Evolutionary conservation across 2,888 invertebrate genomes (phyloP), one percentile per base, ranked within the genome.

Genomic region (Pinctada fucata): DNA sequence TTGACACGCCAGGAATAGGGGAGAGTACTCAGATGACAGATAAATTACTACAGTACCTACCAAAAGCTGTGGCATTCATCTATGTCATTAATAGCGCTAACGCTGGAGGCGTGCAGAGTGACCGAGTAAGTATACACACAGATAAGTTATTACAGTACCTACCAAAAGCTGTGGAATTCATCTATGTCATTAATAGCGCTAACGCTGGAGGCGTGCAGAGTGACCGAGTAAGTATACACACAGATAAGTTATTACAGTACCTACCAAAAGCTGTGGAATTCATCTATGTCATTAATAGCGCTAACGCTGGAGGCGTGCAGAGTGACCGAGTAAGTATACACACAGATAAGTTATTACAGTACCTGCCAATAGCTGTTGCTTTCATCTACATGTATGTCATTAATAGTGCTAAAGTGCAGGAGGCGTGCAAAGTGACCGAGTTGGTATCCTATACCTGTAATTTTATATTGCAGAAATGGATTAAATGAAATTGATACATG

Each of bases 1-100:
- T 90, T 8, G 90, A 90, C 80, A 90, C 88, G 0, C 90, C 90
- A 2, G 90, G 90, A 1, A 86, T 90, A 8, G 89, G 90, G 4
- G 89, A 87, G 66, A 86, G 85, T 77, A 81, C 82, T 8, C 83
- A 86, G 48, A 83, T 90, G 83, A 86, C 88, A 0, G 76, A 83
- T 8, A 75, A 84, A 5, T 79, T 90, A 63, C 81, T 87, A 51
- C 68, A 83, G 2, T 89, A 89, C 81, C 86, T 90, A 63, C 83
- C 86, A 2, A 87, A 86, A 66, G 89, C 90, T 5, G 88, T 89
- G 13, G 90, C 88, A 4, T 90, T 90, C 82, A 87, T 90, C 64
- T 90, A 90, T 81, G 89, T 90, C 68, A 87, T 90, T 64, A 90
- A 89, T 80, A 88, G 86, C 58, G 84, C 86, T 4, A 87, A 86